phyloP scores from a whole-genome alignment of 2,113 vertebrate species.

The Rhynchomys soricoides region DNA sequence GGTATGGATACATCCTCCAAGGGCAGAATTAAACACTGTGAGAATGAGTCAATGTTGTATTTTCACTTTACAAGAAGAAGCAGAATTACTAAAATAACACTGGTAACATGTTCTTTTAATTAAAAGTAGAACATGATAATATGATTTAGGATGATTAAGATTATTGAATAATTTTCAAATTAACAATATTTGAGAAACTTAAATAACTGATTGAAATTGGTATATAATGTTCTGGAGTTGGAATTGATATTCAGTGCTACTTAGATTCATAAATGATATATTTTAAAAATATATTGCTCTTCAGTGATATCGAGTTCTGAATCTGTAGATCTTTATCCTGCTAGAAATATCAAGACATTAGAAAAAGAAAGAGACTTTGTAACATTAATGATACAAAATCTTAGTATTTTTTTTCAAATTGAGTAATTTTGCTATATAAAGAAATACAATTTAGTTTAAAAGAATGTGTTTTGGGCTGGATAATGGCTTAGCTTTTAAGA shows the following conservation, averaged over 20 bases:
- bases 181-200: not conserved
- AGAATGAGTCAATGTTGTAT: not conserved
- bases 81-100: not conserved
- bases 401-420: constrained; percentile 37
- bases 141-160: not conserved
- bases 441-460: constrained; percentile 22
- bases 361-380: not conserved
- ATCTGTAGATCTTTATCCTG: not conserved
- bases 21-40: not conserved
- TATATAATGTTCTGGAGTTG: not conserved
- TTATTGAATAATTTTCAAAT: not conserved
- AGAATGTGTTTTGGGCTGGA: not conserved
- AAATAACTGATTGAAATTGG: not conserved
- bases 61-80: not conserved
- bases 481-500: not conserved
- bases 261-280: no score
- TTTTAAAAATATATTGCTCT: not conserved
- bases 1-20: not conserved
- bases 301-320: not conserved
- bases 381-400: not conserved
- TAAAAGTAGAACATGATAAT: not conserved
- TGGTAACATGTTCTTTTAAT: not conserved
- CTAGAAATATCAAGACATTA: not conserved
- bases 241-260: not conserved
- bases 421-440: not conserved